A percentile compares a stretch with the other conserved stretches of the same genome.
These are phyloP conservation scores for Xenopus laevis DNA, from an alignment of 2,113 vertebrate species.

Conservation along the genomic window DNA sequence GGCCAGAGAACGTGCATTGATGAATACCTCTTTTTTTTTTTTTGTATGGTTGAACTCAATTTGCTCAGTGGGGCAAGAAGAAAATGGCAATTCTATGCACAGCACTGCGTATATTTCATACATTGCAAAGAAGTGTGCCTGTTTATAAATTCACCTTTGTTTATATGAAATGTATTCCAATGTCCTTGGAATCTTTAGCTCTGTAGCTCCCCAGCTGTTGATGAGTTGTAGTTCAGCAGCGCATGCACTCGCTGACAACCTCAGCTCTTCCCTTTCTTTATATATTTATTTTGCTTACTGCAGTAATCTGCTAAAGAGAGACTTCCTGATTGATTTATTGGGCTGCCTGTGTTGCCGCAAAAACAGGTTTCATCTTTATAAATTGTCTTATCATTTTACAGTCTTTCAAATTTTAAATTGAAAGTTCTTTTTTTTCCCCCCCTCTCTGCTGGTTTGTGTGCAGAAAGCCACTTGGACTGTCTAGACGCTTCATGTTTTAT, in stretches of 20 bases:
- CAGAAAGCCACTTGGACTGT: constrained; percentile 3
- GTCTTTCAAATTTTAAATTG: constrained; percentile 26
- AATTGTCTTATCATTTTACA: constrained; percentile 32
- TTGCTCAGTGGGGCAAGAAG: too few relatives aligned
- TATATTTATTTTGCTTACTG: constrained; percentile 32
- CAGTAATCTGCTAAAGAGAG: constrained; percentile 31
- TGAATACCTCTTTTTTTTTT: too few relatives aligned
- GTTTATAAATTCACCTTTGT: too few relatives aligned
- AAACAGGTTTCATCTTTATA: constrained; percentile 36
- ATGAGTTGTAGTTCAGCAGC: too few relatives aligned
- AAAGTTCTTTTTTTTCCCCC: neutral
- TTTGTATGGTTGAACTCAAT: too few relatives aligned
- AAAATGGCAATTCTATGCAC: too few relatives aligned
- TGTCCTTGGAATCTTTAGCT: too few relatives aligned
- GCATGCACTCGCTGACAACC: neutral
- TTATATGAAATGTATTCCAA: too few relatives aligned
- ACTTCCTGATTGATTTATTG: constrained; percentile 31
- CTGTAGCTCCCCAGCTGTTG: too few relatives aligned
- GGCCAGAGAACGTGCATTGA: too few relatives aligned
- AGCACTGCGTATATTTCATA: too few relatives aligned
- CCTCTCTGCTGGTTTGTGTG: neutral
- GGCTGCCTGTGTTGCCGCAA: neutral
- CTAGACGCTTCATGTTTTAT: constrained; percentile 38
- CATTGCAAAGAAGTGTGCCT: too few relatives aligned
- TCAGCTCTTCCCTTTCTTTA: neutral